A percentile compares a stretch with the other conserved stretches of the same genome.
phyloP scores from a whole-genome alignment of 2,113 vertebrate species.

The Macaca nemestrina region DNA sequence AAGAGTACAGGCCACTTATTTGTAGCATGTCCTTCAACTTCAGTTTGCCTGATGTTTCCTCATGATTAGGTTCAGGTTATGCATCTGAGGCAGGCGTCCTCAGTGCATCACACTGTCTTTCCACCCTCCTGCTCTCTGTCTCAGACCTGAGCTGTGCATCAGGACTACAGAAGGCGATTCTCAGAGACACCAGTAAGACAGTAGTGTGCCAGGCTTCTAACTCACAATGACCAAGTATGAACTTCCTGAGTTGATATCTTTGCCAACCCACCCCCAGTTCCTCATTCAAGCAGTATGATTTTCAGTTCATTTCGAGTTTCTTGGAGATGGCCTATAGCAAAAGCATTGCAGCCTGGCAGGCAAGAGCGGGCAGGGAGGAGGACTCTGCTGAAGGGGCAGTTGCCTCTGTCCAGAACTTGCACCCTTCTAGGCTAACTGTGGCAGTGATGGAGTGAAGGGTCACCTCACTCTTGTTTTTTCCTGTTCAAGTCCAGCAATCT shows the following conservation, averaged over 20 bases:
- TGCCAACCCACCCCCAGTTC: neutral
- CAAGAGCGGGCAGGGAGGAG: neutral
- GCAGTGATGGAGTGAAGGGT: neutral
- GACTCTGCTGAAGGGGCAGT: neutral
- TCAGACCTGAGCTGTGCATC: neutral
- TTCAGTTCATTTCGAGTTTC: neutral
- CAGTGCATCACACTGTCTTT: neutral
- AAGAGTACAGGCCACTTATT: neutral
- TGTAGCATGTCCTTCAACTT: neutral
- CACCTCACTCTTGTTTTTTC: neutral
- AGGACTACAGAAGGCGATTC: neutral
- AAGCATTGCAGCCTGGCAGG: neutral
- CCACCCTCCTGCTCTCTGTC: neutral
- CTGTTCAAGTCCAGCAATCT: neutral
- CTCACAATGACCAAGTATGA: neutral
- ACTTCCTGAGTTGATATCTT: neutral
- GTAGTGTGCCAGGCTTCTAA: neutral
- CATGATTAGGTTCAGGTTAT: neutral
- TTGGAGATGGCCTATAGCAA: neutral
- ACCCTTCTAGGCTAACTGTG: neutral
- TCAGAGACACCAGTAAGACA: neutral
- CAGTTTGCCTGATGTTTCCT: neutral
- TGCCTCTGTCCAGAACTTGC: neutral
- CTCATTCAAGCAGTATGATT: neutral
- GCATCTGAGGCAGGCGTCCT: neutral